Percentiles rank a stretch among this genome's conserved stretches.
Evolutionary conservation across 2,797 vertebrate species (phyloP).

Genomic region (Rhabdophis nuchalis): DNA sequence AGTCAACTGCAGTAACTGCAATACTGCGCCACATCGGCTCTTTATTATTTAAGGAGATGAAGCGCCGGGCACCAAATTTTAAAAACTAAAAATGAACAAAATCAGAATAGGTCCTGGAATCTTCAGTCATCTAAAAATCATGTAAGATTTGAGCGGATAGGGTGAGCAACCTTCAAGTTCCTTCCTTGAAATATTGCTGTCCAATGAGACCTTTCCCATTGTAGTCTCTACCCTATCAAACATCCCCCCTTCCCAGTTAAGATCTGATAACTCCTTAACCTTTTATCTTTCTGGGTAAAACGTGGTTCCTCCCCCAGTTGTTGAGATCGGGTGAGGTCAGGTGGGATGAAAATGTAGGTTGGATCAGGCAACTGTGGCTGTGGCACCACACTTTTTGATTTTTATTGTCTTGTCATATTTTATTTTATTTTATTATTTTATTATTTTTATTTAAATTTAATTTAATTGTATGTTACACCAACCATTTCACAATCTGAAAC

Average conservation of each 20-base stretch:
- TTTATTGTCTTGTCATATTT: background rate
- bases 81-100: background rate
- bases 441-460: background rate
- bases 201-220: background rate
- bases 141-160: background rate
- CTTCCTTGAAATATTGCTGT: background rate
- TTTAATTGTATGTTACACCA: background rate
- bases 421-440: background rate
- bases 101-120: background rate
- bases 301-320: background rate
- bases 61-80: background rate
- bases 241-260: background rate
- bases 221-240: background rate
- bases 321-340: background rate
- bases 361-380: background rate
- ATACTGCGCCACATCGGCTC: no score
- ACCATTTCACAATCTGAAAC: background rate
- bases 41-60: background rate
- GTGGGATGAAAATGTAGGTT: background rate
- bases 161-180: background rate
- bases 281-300: background rate
- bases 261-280: background rate
- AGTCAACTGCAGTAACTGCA: no score
- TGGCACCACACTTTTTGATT: background rate
- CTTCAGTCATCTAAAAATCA: background rate